Base-by-base conservation (phyloP, 2,888 invertebrate genomes). In the Trichogramma dendrolimi region DNA sequence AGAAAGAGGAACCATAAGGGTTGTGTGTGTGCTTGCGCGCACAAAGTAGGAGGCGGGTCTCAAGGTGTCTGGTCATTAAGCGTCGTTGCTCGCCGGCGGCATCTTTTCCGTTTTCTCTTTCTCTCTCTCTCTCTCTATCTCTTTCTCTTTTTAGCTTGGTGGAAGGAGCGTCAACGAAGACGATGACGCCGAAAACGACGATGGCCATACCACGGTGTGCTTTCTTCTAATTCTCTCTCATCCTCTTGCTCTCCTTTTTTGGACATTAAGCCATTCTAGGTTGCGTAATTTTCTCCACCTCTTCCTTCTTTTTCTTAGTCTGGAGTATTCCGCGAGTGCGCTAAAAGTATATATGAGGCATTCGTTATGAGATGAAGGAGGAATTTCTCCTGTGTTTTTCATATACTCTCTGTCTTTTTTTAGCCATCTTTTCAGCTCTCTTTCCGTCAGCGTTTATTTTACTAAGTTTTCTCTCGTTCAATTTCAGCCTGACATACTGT, bases 191-290 rank as follows among this genome's bases (percentile, higher is more conserved):
- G 14, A 14, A 14, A 14, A 14, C 14, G 14, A 14, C 14, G 14
- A 14, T 14, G 14, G 14, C 14, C 14, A 14, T 14, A 14, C 14
- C 14, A 14, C 14, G 14, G 14, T 14, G 14, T 14, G 14, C 14
- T 14, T 14, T 14, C 14, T 14, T 14, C 47, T 14, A 7, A n/a
- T 11, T 40, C 53, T 48, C 42, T 53, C 6, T 10, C 48, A 39
- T 51, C 62, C 61, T 58, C 55, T 57, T 62, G 63, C 61, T 62
- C 52, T 54, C 47, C 65, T 63, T 60, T 67, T 69, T 70, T 68
- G 68, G 71, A 74, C 73, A 75, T 75, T 75, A 75, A 74, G 71
- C 71, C 71, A 70, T 71, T 71, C 69, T 71, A 71, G 70, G 61
- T 62, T 61, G 61, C 65, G 67, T 69, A 70, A 71, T 71, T 70